A percentile compares a stretch with the other conserved stretches of the same genome.
Evolutionary conservation across 2,888 invertebrate species (phyloP).

Genomic region (Papilio protenor): DNA sequence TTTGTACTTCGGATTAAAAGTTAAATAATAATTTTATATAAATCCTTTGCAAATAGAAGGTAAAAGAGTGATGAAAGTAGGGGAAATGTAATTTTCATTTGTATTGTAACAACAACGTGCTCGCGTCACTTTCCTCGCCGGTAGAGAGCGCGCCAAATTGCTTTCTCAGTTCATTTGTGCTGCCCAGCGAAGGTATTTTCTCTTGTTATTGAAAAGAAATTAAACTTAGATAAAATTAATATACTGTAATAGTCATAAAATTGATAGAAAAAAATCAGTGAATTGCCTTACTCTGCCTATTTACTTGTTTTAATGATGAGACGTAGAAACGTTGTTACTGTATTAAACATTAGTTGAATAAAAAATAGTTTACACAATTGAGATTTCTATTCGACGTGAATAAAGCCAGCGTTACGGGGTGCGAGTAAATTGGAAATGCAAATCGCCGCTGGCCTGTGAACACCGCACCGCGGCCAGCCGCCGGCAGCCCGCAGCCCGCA

Average conservation of each 20-base stretch:
- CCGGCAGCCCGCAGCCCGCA: neutral
- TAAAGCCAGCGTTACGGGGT: neutral
- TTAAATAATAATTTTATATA: neutral
- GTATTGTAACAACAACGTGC: neutral
- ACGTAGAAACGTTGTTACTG: neutral
- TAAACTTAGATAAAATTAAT: no score
- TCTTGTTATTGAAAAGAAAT: no score
- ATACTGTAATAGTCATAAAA: no score
- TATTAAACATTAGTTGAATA: neutral
- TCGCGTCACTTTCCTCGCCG: neutral
- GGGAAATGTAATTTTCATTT: neutral
- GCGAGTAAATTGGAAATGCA: constrained; percentile 18
- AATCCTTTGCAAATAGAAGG: neutral
- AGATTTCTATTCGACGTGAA: constrained; percentile 8
- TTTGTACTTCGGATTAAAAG: neutral
- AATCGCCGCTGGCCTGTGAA: constrained; percentile 15
- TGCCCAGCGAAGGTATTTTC: neutral
- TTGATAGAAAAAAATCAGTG: no score
- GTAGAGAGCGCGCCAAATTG: neutral
- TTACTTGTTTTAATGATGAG: neutral
- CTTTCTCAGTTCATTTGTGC: neutral
- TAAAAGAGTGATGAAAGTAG: neutral
- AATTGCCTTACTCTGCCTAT: neutral
- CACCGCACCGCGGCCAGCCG: neutral
- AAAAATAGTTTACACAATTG: constrained; percentile 4